A percentile compares a stretch with the other conserved stretches of the same genome.
Conservation (phyloP, 2,797 vertebrate genomes). For the Epinephelus awoara region DNA sequence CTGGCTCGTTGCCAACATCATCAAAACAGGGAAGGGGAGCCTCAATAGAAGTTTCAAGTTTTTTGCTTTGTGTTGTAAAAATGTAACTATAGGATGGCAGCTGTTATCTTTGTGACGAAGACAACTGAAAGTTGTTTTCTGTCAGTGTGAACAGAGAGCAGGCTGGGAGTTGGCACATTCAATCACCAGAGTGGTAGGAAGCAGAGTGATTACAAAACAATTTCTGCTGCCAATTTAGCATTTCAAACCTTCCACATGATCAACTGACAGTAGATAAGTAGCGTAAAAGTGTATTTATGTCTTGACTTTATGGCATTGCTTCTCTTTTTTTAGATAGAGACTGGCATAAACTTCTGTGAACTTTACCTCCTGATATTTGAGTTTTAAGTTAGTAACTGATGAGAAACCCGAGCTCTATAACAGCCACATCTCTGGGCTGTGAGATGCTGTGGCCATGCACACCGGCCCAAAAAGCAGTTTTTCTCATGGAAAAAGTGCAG, state of each 20-base stretch:
- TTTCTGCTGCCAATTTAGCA: neutral
- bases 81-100: neutral
- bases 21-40: neutral
- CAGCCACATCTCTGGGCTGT: no score
- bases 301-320: neutral
- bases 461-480: neutral
- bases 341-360: neutral
- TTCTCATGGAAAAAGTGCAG: no score
- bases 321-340: neutral
- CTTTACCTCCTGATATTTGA: neutral
- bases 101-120: slow-evolving; percentile 1
- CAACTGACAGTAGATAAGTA: neutral
- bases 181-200: neutral
- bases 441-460: no score
- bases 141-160: slow-evolving; percentile 1
- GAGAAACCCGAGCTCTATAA: neutral
- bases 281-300: neutral
- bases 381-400: neutral
- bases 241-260: neutral
- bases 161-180: neutral
- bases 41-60: neutral
- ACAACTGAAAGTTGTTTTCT: neutral
- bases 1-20: neutral
- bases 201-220: neutral
- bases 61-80: neutral